phyloP scores from a whole-genome alignment of 1,140 invertebrate species.

The Leptoteleia sp. region DNA sequence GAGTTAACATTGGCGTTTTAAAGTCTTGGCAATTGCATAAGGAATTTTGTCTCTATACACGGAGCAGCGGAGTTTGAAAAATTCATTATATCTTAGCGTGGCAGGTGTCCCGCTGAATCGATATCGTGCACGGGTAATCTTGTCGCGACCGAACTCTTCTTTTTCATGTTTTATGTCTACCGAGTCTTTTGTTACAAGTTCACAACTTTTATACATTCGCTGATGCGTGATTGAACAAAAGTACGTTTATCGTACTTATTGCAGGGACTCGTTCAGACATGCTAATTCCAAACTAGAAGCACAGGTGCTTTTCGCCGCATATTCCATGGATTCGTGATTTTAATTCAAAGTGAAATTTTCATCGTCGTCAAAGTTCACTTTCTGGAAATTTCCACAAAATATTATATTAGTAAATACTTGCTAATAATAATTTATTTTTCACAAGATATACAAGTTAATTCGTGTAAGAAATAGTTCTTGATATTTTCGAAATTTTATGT shows the following conservation, averaged over 20 bases:
- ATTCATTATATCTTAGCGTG: conserved; percentile 22
- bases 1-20: conserved; percentile 1
- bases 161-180: conserved; percentile 36
- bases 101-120: conserved; percentile 22
- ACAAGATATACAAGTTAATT: too few relatives aligned
- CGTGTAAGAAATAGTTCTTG: too few relatives aligned
- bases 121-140: conserved; percentile 17
- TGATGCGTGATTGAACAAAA: background rate
- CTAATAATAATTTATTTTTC: too few relatives aligned
- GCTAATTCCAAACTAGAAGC: conserved; percentile 68
- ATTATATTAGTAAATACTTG: too few relatives aligned
- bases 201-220: conserved; percentile 12
- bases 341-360: conserved; percentile 4
- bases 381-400: too few relatives aligned
- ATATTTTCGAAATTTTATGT: too few relatives aligned
- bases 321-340: conserved; percentile 5
- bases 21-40: conserved; percentile 19
- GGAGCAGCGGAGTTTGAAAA: conserved; percentile 9
- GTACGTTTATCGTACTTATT: conserved; percentile 27
- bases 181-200: conserved; percentile 50
- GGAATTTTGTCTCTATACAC: conserved; percentile 12
- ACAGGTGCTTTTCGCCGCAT: conserved; percentile 26
- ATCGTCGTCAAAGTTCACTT: too few relatives aligned
- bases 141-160: conserved; percentile 21
- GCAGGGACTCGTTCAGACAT: conserved; percentile 72